Conservation (phyloP, 2,888 invertebrate genomes). For the Drosophila infuscata region DNA sequence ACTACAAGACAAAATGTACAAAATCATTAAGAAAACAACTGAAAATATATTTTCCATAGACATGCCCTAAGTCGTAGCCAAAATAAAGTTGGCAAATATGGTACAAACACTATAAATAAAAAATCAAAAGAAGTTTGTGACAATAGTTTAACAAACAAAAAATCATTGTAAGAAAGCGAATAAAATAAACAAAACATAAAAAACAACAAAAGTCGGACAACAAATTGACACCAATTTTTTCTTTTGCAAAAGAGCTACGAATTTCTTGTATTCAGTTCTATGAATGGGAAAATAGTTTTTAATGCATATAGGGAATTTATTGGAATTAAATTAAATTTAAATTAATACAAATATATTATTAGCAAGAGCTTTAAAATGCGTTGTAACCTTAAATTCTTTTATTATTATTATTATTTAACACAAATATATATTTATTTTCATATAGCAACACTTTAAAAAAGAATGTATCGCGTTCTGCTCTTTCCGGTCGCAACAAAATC, state of each 20-base stretch:
- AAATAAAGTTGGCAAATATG: slow-evolving; percentile 35
- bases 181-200: slow-evolving; percentile 22
- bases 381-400: not conserved
- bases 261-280: slow-evolving; percentile 4
- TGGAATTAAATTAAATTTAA: not conserved
- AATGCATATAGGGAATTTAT: not conserved
- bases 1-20: slow-evolving; percentile 51
- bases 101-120: slow-evolving; percentile 38
- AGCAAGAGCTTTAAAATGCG: not conserved
- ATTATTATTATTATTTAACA: slow-evolving; percentile 19
- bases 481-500: slow-evolving; percentile 60
- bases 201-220: slow-evolving; percentile 27
- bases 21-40: slow-evolving; percentile 74
- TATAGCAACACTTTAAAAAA: slow-evolving; percentile 14
- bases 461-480: slow-evolving; percentile 41
- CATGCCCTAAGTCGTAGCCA: slow-evolving; percentile 34
- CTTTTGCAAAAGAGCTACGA: slow-evolving; percentile 5
- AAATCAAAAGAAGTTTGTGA: slow-evolving; percentile 50
- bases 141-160: slow-evolving; percentile 28
- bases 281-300: slow-evolving; percentile 20
- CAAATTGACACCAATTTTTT: slow-evolving; percentile 41
- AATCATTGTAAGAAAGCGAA: slow-evolving; percentile 34
- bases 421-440: slow-evolving; percentile 29
- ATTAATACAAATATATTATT: not conserved
- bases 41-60: slow-evolving; percentile 31